A percentile compares a stretch with the other conserved stretches of the same genome.
These are phyloP conservation scores for Brenthis ino DNA, from an alignment of 2,888 invertebrate genomes.

Conservation along the genomic window DNA sequence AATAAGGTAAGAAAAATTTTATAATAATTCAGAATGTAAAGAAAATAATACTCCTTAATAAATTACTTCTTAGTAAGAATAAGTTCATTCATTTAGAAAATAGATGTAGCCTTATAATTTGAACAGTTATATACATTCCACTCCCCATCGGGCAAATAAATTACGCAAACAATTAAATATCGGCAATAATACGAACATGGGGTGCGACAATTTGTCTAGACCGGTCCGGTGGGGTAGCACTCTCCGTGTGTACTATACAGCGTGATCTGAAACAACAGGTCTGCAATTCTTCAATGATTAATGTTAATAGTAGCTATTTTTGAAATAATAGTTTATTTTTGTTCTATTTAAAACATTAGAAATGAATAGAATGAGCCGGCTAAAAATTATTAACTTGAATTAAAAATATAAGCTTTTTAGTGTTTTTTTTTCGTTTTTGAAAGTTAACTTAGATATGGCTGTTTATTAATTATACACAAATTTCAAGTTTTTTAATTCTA, in stretches of 20 bases:
- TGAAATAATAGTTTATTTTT: too few relatives aligned
- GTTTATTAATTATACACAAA: too few relatives aligned
- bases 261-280: constrained; percentile 2
- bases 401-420: too few relatives aligned
- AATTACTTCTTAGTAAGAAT: neutral
- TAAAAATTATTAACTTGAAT: too few relatives aligned
- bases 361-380: too few relatives aligned
- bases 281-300: neutral
- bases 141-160: constrained; percentile 71
- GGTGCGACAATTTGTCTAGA: constrained; percentile 83
- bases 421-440: too few relatives aligned
- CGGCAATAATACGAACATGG: constrained; percentile 80
- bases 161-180: constrained; percentile 83
- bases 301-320: neutral
- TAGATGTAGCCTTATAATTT: constrained; percentile 45
- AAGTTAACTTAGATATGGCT: too few relatives aligned
- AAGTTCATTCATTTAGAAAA: constrained; percentile 10
- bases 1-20: too few relatives aligned
- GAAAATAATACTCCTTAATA: too few relatives aligned
- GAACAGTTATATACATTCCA: constrained; percentile 47
- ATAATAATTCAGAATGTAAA: too few relatives aligned
- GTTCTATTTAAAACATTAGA: too few relatives aligned
- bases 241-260: constrained; percentile 23
- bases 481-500: too few relatives aligned
- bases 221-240: constrained; percentile 68